Evolutionary conservation across 2,113 vertebrate genomes (phyloP).

Genomic region (Mobula hypostoma): DNA sequence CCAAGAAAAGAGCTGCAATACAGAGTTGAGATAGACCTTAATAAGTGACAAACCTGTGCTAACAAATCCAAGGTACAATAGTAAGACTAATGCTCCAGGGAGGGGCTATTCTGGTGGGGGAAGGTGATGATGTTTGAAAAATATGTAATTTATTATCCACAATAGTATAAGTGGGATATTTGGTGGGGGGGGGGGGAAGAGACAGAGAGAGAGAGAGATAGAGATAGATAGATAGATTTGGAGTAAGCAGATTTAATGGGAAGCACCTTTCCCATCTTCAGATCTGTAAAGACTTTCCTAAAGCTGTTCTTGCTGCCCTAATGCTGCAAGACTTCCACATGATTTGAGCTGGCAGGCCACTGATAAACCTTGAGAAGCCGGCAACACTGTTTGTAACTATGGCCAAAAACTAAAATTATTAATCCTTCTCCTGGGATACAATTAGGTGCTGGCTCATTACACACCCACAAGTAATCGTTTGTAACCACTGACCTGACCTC

Average conservation of each 20-base stretch:
- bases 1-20: not conserved
- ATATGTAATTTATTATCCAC: too few species aligned
- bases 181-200: too few species aligned
- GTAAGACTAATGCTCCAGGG: not conserved
- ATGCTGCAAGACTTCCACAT: not conserved
- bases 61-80: not conserved
- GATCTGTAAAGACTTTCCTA: not conserved
- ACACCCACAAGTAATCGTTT: too few species aligned
- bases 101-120: too few species aligned
- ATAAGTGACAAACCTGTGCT: not conserved
- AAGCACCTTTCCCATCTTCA: too few species aligned
- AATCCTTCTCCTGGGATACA: not conserved
- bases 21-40: not conserved
- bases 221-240: too few species aligned
- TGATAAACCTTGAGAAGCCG: not conserved
- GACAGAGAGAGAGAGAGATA: too few species aligned
- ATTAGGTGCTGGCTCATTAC: too few species aligned
- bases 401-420: not conserved
- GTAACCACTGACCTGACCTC: not conserved
- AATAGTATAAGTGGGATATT: not conserved
- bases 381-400: not conserved
- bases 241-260: too few species aligned
- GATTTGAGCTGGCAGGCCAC: not conserved
- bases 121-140: too few species aligned
- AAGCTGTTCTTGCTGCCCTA: not conserved